Conservation (phyloP, 2,797 vertebrate genomes). For the Holocentrus rufus region DNA sequence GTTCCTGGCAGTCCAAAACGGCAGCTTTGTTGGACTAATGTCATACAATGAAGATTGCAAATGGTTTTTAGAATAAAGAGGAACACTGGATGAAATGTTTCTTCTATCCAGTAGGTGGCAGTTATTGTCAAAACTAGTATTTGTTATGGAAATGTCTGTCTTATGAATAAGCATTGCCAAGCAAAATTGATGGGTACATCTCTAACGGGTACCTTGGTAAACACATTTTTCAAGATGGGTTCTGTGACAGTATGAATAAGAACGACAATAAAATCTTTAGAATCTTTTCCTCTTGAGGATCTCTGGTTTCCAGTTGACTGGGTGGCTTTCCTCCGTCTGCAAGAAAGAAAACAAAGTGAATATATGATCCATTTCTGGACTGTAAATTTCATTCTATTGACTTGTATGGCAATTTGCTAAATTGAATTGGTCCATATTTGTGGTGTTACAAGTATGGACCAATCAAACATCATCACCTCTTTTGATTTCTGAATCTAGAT, state of each 20-base stretch:
- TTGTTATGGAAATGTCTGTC: background rate
- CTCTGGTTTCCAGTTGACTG: constrained; percentile 98
- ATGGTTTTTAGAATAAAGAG: constrained; percentile 61
- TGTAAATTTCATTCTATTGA: background rate
- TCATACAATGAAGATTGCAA: constrained; percentile 65
- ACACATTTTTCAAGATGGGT: constrained; percentile 30
- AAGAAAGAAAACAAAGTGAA: constrained; percentile 71
- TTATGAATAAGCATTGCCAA: constrained; percentile 20
- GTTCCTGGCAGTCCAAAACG: constrained; percentile 60
- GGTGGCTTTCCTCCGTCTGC: constrained; percentile 97
- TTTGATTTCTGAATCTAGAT: background rate
- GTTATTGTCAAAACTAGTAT: constrained; percentile 3
- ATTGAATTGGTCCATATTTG: no score
- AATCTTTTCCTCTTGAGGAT: constrained; percentile 99
- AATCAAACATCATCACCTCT: no score
- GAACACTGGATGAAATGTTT: background rate
- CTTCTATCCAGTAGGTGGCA: background rate
- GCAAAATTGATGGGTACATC: constrained; percentile 12
- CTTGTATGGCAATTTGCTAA: no score
- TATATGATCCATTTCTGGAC: background rate
- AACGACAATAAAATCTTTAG: constrained; percentile 72
- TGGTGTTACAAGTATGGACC: no score
- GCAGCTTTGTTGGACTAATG: constrained; percentile 43
- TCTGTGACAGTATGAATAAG: constrained; percentile 28
- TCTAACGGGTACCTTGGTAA: constrained; percentile 38